Conservation (phyloP, 2,113 vertebrate species). For the Herpailurus yagouaroundi region DNA sequence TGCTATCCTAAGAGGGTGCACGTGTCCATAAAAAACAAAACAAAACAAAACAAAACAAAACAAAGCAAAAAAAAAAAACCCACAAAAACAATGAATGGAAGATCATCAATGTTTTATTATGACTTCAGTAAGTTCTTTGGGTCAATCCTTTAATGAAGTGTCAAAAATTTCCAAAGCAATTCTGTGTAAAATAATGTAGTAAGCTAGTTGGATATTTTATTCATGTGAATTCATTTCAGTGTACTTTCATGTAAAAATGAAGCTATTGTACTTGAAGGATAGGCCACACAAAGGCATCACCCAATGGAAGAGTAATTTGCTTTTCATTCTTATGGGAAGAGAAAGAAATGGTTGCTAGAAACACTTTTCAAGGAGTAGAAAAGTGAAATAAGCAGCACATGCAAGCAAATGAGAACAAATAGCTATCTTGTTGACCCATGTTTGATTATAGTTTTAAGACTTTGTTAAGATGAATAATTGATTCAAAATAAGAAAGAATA, state of each 20-base stretch:
- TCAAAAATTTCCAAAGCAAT: slow-evolving; percentile 53
- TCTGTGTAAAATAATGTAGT: neutral
- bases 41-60: neutral
- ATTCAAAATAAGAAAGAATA: neutral
- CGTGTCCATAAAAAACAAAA: neutral
- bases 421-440: neutral
- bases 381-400: slow-evolving; percentile 27
- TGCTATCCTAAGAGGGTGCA: neutral
- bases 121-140: slow-evolving; percentile 11
- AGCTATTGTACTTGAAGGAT: slow-evolving; percentile 41
- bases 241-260: slow-evolving; percentile 60
- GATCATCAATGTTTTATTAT: neutral
- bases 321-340: slow-evolving; percentile 49
- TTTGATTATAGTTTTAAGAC: neutral
- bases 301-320: slow-evolving; percentile 28
- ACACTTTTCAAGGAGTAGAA: neutral
- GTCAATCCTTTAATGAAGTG: slow-evolving; percentile 43
- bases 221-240: neutral
- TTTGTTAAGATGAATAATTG: neutral
- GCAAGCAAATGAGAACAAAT: neutral
- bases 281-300: slow-evolving; percentile 46
- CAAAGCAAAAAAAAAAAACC: neutral
- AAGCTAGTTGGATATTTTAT: slow-evolving; percentile 1
- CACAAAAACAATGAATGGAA: neutral
- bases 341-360: slow-evolving; percentile 63